Conservation (phyloP, 2,888 invertebrate species). For the Dryobotodes eremita region DNA sequence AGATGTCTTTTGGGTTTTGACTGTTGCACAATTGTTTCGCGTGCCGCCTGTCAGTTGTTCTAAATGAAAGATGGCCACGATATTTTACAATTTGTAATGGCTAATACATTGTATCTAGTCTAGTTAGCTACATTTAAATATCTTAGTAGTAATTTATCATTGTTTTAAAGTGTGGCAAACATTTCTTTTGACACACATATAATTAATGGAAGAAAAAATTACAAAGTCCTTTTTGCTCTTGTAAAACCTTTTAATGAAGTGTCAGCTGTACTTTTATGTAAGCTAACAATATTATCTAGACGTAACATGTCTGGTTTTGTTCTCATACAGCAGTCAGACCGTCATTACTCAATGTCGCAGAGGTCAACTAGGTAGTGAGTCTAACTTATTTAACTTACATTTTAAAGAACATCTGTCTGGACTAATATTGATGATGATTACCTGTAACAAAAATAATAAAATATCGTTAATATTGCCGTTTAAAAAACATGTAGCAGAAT, state of each 20-base stretch:
- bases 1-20: conserved; percentile 57
- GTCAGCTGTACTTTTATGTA: conserved; percentile 23
- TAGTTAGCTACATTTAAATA: conserved; percentile 24
- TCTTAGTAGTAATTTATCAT: conserved; percentile 30
- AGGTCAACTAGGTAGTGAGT: not conserved
- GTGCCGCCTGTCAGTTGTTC: conserved; percentile 52
- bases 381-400: conserved; percentile 24
- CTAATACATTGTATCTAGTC: conserved; percentile 7
- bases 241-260: conserved; percentile 14
- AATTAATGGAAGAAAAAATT: conserved; percentile 1
- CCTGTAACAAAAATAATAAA: conserved; percentile 58
- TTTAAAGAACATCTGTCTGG: conserved; percentile 16
- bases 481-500: not conserved
- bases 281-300: conserved; percentile 10
- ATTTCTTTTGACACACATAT: conserved; percentile 5
- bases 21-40: conserved; percentile 59
- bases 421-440: conserved; percentile 55
- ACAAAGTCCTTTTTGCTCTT: not conserved
- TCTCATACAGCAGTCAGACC: conserved; percentile 26
- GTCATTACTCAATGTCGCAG: conserved; percentile 49
- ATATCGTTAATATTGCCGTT: conserved; percentile 18
- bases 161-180: not conserved
- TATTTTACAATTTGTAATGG: conserved; percentile 43
- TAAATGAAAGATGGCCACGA: conserved; percentile 49
- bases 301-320: conserved; percentile 30